These are phyloP conservation scores for Halesus radiatus DNA, from an alignment of 1,140 invertebrate species.

Conservation along the genomic window DNA sequence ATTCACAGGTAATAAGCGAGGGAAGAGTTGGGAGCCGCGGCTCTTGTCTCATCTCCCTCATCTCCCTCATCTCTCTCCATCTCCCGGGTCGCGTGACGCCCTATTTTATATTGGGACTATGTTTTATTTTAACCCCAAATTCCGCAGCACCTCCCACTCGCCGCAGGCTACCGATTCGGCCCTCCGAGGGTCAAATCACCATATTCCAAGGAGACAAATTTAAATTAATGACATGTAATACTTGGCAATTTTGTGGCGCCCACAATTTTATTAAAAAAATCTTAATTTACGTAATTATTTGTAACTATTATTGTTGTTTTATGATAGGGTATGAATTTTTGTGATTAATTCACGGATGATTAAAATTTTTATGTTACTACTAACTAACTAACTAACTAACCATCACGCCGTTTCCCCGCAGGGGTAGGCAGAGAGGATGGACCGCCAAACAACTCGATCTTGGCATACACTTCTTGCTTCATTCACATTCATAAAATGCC, in stretches of 20 bases:
- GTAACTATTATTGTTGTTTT: no score
- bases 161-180: neutral
- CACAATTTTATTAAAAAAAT: neutral
- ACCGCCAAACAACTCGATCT: no score
- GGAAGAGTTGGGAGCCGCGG: constrained; percentile 4
- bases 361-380: no score
- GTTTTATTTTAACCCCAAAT: neutral
- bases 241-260: neutral
- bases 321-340: no score
- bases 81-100: constrained; percentile 27
- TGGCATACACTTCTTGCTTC: no score
- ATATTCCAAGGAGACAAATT: constrained; percentile 5
- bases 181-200: neutral
- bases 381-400: no score
- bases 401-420: no score
- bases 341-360: no score
- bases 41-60: neutral
- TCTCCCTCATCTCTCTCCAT: neutral
- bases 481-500: no score
- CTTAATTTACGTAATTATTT: no score
- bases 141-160: neutral
- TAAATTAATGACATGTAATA: neutral
- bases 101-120: neutral
- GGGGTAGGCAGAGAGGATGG: no score
- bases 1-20: neutral